phyloP scores from a whole-genome alignment of 2,888 invertebrate species.

The Lasius platythorax region DNA sequence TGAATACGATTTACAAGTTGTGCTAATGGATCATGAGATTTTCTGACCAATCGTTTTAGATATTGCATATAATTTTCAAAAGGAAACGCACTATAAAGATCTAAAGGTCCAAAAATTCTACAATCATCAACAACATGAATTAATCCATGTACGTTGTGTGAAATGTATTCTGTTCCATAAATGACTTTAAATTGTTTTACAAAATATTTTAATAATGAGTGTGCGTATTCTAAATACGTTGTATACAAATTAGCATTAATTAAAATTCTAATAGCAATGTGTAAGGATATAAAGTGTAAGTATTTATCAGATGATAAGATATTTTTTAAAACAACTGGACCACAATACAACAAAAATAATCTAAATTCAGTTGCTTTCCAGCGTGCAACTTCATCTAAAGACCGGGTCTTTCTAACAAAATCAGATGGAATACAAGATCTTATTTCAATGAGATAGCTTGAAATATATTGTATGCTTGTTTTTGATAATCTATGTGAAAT shows the following conservation, averaged over 20 bases:
- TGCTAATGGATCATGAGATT: too few relatives aligned
- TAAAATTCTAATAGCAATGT: constrained; percentile 49
- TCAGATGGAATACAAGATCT: constrained; percentile 49
- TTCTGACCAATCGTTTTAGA: constrained; percentile 14
- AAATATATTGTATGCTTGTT: constrained; percentile 27
- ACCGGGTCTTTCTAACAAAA: constrained; percentile 51
- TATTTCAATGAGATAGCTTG: constrained; percentile 22
- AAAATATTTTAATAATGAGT: constrained; percentile 47
- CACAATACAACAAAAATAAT: not conserved
- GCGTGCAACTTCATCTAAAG: constrained; percentile 30
- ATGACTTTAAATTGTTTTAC: constrained; percentile 30
- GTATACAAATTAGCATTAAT: not conserved
- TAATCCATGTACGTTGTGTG: constrained; percentile 58
- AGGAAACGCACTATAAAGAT: constrained; percentile 52
- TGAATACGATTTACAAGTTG: too few relatives aligned
- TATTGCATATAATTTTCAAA: constrained; percentile 59
- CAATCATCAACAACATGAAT: constrained; percentile 52
- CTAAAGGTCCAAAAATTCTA: constrained; percentile 36
- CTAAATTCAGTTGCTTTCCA: constrained; percentile 62
- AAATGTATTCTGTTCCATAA: constrained; percentile 52
- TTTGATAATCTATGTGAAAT: constrained; percentile 33
- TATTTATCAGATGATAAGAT: constrained; percentile 41
- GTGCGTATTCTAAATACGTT: not conserved
- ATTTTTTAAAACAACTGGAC: not conserved
- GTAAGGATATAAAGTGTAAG: constrained; percentile 47